phyloP scores from a whole-genome alignment of 2,888 invertebrate genomes.

The Synergus gifuensis region DNA sequence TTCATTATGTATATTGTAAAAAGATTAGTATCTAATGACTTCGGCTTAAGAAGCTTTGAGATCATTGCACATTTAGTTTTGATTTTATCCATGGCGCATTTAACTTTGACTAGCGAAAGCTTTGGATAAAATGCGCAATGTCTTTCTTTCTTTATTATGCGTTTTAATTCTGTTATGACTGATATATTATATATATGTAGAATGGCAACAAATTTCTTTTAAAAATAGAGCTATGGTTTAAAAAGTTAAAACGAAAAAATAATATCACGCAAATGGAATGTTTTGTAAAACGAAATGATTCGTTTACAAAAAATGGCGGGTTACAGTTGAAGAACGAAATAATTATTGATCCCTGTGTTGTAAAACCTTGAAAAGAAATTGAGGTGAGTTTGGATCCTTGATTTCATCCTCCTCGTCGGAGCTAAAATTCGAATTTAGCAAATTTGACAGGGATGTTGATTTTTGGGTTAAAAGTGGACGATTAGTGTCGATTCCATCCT shows the following conservation, averaged over 20 bases:
- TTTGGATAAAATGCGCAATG: constrained; percentile 33
- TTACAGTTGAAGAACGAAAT: not conserved
- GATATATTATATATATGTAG: not conserved
- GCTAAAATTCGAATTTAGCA: constrained; percentile 73
- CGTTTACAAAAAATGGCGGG: not conserved
- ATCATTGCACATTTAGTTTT: constrained; percentile 26
- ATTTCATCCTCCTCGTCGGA: constrained; percentile 71
- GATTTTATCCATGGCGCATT: constrained; percentile 28
- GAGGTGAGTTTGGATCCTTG: constrained; percentile 77
- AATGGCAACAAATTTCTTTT: constrained; percentile 7
- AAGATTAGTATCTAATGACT: not conserved
- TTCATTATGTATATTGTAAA: not conserved
- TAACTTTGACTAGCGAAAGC: constrained; percentile 33
- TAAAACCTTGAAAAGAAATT: constrained; percentile 79
- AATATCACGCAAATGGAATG: constrained; percentile 15
- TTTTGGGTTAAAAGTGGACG: constrained; percentile 72
- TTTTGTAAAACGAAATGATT: constrained; percentile 1
- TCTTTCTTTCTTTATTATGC: not conserved
- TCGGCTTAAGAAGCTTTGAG: not conserved
- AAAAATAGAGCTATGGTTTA: not conserved
- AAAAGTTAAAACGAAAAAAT: not conserved
- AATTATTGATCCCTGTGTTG: constrained; percentile 71
- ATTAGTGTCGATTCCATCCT: constrained; percentile 69
- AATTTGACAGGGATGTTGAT: constrained; percentile 75
- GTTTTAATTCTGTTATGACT: constrained; percentile 6